A percentile compares a stretch with the other conserved stretches of the same genome.
These are phyloP conservation scores for Trichonephila clavipes DNA, from an alignment of 1,140 invertebrate genomes.

Conservation along the genomic window DNA sequence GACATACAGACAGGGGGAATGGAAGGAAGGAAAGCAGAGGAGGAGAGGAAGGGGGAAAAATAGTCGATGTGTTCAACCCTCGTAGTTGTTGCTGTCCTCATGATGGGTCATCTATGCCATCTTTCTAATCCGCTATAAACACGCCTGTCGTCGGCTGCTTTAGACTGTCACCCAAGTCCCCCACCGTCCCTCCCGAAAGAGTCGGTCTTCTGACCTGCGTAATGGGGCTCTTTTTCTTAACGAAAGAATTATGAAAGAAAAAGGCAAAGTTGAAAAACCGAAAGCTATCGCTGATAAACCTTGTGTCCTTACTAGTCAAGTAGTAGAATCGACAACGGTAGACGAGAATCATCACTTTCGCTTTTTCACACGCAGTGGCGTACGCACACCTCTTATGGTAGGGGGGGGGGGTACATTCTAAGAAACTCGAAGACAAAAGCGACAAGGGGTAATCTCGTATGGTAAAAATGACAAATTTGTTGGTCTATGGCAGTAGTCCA, in stretches of 20 bases:
- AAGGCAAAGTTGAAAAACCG: not conserved
- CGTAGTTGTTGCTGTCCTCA: not conserved
- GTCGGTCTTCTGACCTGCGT: not conserved
- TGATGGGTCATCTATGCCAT: not conserved
- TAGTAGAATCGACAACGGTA: not conserved
- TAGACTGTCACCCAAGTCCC: not conserved
- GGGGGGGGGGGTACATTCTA: no score
- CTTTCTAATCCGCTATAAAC: constrained; percentile 13
- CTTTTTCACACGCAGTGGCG: not conserved
- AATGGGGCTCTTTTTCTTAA: not conserved
- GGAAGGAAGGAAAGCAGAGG: no score
- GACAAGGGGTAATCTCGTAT: no score
- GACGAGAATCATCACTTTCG: not conserved
- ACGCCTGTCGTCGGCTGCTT: constrained; percentile 24
- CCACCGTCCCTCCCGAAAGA: not conserved
- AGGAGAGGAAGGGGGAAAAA: not conserved
- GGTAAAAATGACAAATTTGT: no score
- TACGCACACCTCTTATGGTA: no score
- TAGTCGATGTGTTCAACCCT: not conserved
- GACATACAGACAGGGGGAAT: not conserved
- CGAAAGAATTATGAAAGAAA: not conserved
- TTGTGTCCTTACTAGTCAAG: not conserved
- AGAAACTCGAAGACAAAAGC: no score
- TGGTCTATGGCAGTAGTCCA: no score
- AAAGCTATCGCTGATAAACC: not conserved